Conservation (phyloP, 1,140 invertebrate genomes). For the Glossosoma conforme region DNA sequence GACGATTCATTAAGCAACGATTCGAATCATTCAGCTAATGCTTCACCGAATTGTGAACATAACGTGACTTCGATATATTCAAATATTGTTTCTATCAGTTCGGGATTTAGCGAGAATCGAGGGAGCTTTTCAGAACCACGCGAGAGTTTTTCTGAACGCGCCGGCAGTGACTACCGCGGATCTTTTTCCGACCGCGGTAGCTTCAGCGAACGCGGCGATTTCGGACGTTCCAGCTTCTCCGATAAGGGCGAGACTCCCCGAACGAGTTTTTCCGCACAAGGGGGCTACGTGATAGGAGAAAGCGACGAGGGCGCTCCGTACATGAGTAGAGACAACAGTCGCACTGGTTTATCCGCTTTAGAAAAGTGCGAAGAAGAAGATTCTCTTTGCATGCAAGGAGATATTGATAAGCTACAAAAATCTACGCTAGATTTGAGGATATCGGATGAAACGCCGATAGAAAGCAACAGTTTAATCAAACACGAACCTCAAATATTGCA, state of each 20-base stretch:
- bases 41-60: slow-evolving; percentile 47
- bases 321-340: slow-evolving; percentile 38
- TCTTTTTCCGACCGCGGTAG: slow-evolving; percentile 46
- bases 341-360: slow-evolving; percentile 32
- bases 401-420: slow-evolving; percentile 43
- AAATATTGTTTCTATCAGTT: slow-evolving; percentile 47
- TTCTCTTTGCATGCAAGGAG: slow-evolving; percentile 33
- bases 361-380: slow-evolving; percentile 43
- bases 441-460: slow-evolving; percentile 38
- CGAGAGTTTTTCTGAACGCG: slow-evolving; percentile 41
- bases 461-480: slow-evolving; percentile 35
- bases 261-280: slow-evolving; percentile 47
- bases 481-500: slow-evolving; percentile 38
- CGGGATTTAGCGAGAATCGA: slow-evolving; percentile 47
- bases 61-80: slow-evolving; percentile 48
- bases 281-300: slow-evolving; percentile 38
- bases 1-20: slow-evolving; percentile 64
- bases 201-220: slow-evolving; percentile 46
- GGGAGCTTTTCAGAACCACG: slow-evolving; percentile 47
- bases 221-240: slow-evolving; percentile 42
- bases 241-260: slow-evolving; percentile 46
- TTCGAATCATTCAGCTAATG: slow-evolving; percentile 45
- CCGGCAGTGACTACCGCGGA: slow-evolving; percentile 28
- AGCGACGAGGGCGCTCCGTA: slow-evolving; percentile 43
- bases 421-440: slow-evolving; percentile 46